Evolutionary conservation across 2,888 invertebrate genomes (phyloP), one percentile per base, ranked within the genome.

Genomic region (Heliconius erato): DNA sequence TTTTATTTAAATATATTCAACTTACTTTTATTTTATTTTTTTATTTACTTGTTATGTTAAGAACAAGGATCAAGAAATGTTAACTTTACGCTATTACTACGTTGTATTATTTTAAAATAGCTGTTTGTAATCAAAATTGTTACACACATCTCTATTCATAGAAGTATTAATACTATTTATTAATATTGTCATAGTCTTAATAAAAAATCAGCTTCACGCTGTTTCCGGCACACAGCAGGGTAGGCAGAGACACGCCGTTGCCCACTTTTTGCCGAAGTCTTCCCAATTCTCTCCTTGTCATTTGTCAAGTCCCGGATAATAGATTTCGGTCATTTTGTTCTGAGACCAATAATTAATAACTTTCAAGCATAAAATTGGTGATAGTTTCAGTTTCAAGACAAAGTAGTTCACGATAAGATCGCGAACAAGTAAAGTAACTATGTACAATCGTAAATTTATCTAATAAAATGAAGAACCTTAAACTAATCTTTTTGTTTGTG

Each of bases 401-500:
- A 26, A 4, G 49, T 49, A 49, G 49, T 59, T 63, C 7, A 35
- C 26, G 19, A 23, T 67, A 19, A 40, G 6, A 9, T 74, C 16
- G 26, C 49, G 3, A 49, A 74, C 35, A 69, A 32, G 71, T 35
- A 63, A 23, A 4, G 5, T n/a, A n/a, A 76, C 14, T 76, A 26
- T 63, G 63, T 35, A 63, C 40, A 59, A 68, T 74, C 44, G 26
- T 72, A 72, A 80, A 65, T 54, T 32, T 67, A 6, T 26, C 23
- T 35, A 35, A 72, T 63, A 54, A 44, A 65, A 40, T 63, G 63
- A 68, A 59, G 76, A 68, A 67, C 12, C 59, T 74, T 49, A 83
- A 77, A 63, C 54, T 81, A 67, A 83, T 82, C 81, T 84, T 83
- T 80, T 82, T 81, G 59, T 80, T 80, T 67, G 68, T 79, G 74